A percentile compares a stretch with the other conserved stretches of the same genome.
Conservation (phyloP, 1,140 invertebrate species). For the Drosophila pseudoananassae region DNA sequence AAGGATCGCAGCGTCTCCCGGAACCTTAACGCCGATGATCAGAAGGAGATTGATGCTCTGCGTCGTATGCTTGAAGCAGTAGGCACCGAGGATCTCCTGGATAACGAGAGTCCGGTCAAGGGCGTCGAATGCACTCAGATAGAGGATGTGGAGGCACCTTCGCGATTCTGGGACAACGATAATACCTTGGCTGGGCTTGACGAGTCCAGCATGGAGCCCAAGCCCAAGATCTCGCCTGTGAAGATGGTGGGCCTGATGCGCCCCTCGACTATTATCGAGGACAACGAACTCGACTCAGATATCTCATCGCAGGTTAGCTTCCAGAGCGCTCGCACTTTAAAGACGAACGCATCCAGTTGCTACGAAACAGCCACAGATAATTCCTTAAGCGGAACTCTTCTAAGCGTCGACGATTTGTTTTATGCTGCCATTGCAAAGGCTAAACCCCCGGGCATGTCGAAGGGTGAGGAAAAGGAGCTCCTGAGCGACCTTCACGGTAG, state of each 20-base stretch:
- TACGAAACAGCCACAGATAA: constrained; percentile 73
- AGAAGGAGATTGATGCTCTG: constrained; percentile 57
- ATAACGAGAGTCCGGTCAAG: constrained; percentile 62
- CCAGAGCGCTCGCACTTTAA: constrained; percentile 48
- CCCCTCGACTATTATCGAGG: constrained; percentile 79
- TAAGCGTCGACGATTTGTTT: constrained; percentile 67
- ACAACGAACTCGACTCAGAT: constrained; percentile 57
- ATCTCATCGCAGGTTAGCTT: constrained; percentile 59
- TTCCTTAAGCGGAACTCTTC: constrained; percentile 41
- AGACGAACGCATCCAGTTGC: constrained; percentile 61
- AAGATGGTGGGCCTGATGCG: constrained; percentile 79
- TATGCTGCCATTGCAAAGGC: constrained; percentile 64
- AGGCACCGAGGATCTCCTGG: constrained; percentile 37
- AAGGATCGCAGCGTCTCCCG: constrained; percentile 52
- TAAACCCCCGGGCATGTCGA: constrained; percentile 51
- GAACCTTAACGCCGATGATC: constrained; percentile 17
- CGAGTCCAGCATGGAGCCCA: background rate
- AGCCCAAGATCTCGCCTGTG: constrained; percentile 60
- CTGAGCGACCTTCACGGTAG: constrained; percentile 52
- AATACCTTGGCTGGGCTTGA: constrained; percentile 12
- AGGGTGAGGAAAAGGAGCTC: constrained; percentile 49
- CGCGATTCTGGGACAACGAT: constrained; percentile 73
- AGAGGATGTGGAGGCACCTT: constrained; percentile 76
- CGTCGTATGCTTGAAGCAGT: constrained; percentile 58
- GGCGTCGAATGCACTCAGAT: constrained; percentile 73